Conservation (phyloP, 2,888 invertebrate genomes). For the Nyleta sp. region DNA sequence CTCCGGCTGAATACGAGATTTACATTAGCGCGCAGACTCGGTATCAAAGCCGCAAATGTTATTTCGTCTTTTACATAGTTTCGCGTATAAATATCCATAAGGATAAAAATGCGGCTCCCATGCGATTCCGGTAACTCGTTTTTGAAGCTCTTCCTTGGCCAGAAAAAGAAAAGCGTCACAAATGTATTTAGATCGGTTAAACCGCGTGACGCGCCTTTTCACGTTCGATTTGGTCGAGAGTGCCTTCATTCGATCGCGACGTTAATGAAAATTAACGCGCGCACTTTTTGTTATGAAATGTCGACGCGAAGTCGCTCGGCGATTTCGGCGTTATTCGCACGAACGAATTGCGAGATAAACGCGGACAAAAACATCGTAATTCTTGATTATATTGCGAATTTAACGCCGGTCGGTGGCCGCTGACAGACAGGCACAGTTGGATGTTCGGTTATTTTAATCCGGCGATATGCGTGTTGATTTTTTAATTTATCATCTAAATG, state of each 20-base stretch:
- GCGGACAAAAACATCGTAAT: conserved; percentile 22
- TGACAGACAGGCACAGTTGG: conserved; percentile 12
- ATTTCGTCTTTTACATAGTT: conserved; percentile 42
- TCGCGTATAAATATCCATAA: conserved; percentile 44
- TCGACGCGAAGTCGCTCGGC: conserved; percentile 8
- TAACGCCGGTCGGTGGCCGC: conserved; percentile 9
- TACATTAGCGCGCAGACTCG: conserved; percentile 36
- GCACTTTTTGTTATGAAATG: conserved; percentile 8
- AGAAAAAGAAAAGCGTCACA: too few relatives aligned
- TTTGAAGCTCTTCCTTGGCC: neutral
- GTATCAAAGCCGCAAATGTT: conserved; percentile 54
- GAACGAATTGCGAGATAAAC: conserved; percentile 19
- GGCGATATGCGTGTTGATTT: conserved; percentile 3
- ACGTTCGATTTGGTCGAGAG: too few relatives aligned
- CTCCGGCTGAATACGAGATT: conserved; percentile 55
- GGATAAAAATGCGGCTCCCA: conserved; percentile 40
- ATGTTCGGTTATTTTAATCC: conserved; percentile 9
- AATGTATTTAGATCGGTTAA: too few relatives aligned
- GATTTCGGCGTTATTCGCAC: conserved; percentile 6
- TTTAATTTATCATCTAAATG: conserved; percentile 18
- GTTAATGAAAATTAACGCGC: too few relatives aligned
- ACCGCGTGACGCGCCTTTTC: too few relatives aligned
- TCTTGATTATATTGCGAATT: conserved; percentile 38
- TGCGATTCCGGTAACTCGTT: conserved; percentile 13
- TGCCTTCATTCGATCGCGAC: too few relatives aligned